Evolutionary conservation across 2,888 invertebrate genomes (phyloP), one percentile per base, ranked within the genome.

Genomic region (Drosophila lacicola): DNA sequence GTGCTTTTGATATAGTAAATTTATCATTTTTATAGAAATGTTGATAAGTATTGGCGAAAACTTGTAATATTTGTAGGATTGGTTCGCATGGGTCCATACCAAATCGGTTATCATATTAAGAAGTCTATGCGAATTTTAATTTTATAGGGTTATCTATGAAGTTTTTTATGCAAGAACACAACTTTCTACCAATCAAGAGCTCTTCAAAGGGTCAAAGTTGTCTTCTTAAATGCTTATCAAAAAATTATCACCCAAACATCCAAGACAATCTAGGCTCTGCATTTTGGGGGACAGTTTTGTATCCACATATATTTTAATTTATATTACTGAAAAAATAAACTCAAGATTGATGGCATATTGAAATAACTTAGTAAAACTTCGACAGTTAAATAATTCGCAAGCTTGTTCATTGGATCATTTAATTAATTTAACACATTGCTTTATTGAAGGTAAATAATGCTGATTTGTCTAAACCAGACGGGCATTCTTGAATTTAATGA

Each of bases 401-500:
- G 51, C 39, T 53, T 53, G 55, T 37, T 36, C 42, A 54, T 34
- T 34, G 42, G 33, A 42, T 45, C 55, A 55, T 58, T 39, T 10
- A 49, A 50, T 33, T 46, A 56, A 33, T 33, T 3, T 44, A 42
- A 47, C 47, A 56, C 47, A 56, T 56, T 46, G 55, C 55, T 45
- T 55, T 55, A 36, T 6, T 55, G 13, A 45, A 55, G 55, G 55
- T 55, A 55, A 55, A 55, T 46, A 45, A 55, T 55, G 25, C 13
- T 25, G 45, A 37, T 25, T 45, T 17, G 45, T 36, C 9, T 37
- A 8, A 36, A 17, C 13, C 13, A 78, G 65, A 64, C 80, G 86
- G 74, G 78, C 71, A 42, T 54, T 44, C 66, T 74, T 70, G 81
- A 80, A 51, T 71, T 54, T 71, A 56, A 77, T 64, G 62, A 69